Base-by-base conservation (phyloP, 2,113 vertebrate genomes). In the Mesoclemmys tuberculata region DNA sequence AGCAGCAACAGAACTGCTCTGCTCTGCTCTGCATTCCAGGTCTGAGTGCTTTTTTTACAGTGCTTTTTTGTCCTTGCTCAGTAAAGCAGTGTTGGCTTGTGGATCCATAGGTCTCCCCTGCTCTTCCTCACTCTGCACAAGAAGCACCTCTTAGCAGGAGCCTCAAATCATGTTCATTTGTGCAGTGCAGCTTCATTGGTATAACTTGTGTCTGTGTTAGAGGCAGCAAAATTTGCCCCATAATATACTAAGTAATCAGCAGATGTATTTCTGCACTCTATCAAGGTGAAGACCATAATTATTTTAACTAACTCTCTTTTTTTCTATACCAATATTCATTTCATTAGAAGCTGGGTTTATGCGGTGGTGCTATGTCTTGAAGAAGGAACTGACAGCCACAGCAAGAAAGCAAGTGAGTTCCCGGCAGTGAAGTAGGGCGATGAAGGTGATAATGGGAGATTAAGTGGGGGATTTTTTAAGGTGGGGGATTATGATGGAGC, bases 401-500 rank as follows among this genome's bases (percentile, higher is more conserved):
- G 26, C 48, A 90, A 46, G 77, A 54, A 18, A 84, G 1, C 18
- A 24, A 74, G 8, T 38, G 71, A 75, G 38, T 44, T 75, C 22
- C 41, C 26, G 22, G 38, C 19, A 75, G 41, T 9, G 24, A 4
- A 26, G 22, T 44, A 44, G 10, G 38, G n/a, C 19, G n/a, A 44
- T 8, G 71, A 75, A 38, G n/a, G n/a, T 22, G 21, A 71, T 71
- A 41, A n/a, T 4, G 35, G n/a, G 21, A 71, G 2, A 64, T 16
- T 14, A 16, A n/a, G 35, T 35, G 4, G 8, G 21, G 24, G 55
- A 10, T 49, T 10, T 49, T 49, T 49, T 49, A 64, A 4, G 61
- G 14, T 16, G n/a, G 10, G 22, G 71, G 21, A 11, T 75, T 79
- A 44, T 1, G 0, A 0, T 38, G 5, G 19, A 79, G 13, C 16